Conservation (phyloP, 1,140 invertebrate genomes). For the Elymnias hypermnestra region DNA sequence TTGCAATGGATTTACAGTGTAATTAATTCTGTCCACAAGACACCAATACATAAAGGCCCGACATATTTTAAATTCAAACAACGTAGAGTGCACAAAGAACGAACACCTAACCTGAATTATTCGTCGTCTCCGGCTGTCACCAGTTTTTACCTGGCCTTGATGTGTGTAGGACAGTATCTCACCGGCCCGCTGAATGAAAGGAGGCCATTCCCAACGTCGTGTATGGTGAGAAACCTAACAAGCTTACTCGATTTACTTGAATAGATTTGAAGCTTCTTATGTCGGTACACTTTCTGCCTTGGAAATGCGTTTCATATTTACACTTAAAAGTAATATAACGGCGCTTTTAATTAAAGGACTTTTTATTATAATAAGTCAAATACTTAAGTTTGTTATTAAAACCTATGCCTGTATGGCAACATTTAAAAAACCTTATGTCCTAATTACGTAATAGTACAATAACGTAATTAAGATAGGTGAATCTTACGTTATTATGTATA, state of each 20-base stretch:
- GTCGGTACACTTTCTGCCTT: neutral
- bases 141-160: slow-evolving; percentile 48
- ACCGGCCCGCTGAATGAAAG: slow-evolving; percentile 43
- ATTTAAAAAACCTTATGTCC: no score
- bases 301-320: neutral
- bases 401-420: no score
- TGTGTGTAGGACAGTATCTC: slow-evolving; percentile 55
- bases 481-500: no score
- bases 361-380: no score
- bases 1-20: no score
- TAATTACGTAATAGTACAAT: no score
- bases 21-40: no score
- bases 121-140: slow-evolving; percentile 28
- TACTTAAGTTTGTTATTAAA: no score
- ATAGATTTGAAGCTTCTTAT: slow-evolving; percentile 5
- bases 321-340: neutral
- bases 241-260: slow-evolving; percentile 5
- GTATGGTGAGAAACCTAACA: slow-evolving; percentile 51
- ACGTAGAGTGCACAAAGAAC: slow-evolving; percentile 15
- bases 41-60: neutral
- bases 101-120: slow-evolving; percentile 24
- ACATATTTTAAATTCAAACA: slow-evolving; percentile 23
- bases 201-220: slow-evolving; percentile 43
- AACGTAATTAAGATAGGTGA: no score
- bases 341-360: no score